phyloP scores from a whole-genome alignment of 2,888 invertebrate genomes.

The Asteroscopus sphinx region DNA sequence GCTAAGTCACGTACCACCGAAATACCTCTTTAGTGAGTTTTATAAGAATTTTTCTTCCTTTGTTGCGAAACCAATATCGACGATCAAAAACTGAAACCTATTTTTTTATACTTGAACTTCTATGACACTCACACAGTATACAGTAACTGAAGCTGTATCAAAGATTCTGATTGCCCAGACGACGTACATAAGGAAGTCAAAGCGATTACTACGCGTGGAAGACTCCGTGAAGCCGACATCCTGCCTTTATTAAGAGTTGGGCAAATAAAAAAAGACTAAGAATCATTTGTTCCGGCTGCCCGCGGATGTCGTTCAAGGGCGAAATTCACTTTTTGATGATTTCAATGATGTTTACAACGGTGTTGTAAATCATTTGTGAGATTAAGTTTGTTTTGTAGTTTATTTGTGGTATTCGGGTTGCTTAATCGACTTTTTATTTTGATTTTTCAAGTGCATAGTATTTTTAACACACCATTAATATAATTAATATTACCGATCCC shows the following conservation, averaged over 20 bases:
- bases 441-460: slow-evolving; percentile 2
- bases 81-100: background rate
- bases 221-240: slow-evolving; percentile 85
- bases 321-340: slow-evolving; percentile 79
- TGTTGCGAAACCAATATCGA: background rate
- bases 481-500: too few species aligned
- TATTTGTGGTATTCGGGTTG: slow-evolving; percentile 11
- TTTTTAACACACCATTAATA: background rate
- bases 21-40: background rate
- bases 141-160: slow-evolving; percentile 48
- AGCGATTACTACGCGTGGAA: slow-evolving; percentile 79
- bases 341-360: slow-evolving; percentile 57
- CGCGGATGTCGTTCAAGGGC: slow-evolving; percentile 88
- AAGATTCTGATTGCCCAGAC: slow-evolving; percentile 54
- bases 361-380: slow-evolving; percentile 59
- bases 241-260: slow-evolving; percentile 80
- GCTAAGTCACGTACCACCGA: slow-evolving; percentile 10
- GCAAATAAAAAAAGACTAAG: slow-evolving; percentile 78
- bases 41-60: background rate
- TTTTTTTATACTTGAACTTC: background rate
- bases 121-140: background rate
- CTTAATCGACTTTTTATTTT: slow-evolving; percentile 8
- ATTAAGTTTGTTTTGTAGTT: slow-evolving; percentile 33
- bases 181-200: slow-evolving; percentile 74
- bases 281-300: slow-evolving; percentile 85